Evolutionary conservation across 2,797 vertebrate genomes (phyloP).

Genomic region (Dromococcyx pavoninus): DNA sequence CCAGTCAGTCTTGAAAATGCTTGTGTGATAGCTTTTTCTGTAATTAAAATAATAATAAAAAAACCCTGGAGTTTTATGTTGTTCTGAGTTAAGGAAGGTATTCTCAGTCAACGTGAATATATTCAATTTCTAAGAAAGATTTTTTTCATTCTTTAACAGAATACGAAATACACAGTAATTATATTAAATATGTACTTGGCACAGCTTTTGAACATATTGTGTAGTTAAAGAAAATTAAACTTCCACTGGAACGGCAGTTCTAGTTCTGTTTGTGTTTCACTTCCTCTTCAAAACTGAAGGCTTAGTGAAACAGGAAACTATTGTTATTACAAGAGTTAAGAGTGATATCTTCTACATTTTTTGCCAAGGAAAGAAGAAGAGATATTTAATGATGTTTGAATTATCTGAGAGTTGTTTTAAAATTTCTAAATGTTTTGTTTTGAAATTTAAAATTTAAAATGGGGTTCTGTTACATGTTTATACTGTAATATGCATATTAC

Average conservation of each 20-base stretch:
- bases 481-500: background rate
- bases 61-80: background rate
- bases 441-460: background rate
- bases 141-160: background rate
- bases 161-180: background rate
- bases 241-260: background rate
- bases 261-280: slow-evolving; percentile 36
- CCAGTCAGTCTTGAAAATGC: background rate
- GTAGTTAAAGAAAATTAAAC: background rate
- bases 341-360: background rate
- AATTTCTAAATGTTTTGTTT: background rate
- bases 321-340: slow-evolving; percentile 39
- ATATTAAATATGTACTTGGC: background rate
- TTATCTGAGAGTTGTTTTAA: background rate
- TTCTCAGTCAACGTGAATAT: background rate
- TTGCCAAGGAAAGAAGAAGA: background rate
- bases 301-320: slow-evolving; percentile 51
- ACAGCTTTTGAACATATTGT: background rate
- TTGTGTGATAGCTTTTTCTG: background rate
- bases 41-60: background rate
- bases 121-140: background rate
- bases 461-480: background rate
- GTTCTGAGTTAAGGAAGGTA: background rate
- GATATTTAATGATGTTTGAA: background rate
- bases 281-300: slow-evolving; percentile 60